These are phyloP conservation scores for Acronicta aceris DNA, from an alignment of 2,888 invertebrate species.

Conservation along the genomic window DNA sequence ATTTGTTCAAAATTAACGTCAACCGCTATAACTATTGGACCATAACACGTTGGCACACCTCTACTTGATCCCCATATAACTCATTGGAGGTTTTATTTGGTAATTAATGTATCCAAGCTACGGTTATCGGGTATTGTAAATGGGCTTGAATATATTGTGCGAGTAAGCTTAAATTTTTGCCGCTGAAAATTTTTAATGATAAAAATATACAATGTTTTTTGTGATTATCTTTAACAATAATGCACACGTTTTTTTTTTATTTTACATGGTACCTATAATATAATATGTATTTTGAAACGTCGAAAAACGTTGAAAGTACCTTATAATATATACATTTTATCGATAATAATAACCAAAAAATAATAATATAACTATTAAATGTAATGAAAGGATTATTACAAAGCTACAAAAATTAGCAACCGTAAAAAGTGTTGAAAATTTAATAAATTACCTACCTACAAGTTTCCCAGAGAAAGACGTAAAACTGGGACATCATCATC, in stretches of 20 bases:
- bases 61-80: conserved; percentile 22
- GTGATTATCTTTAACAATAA: conserved; percentile 6
- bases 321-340: too few relatives aligned
- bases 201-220: conserved; percentile 28
- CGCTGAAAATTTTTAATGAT: conserved; percentile 5
- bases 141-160: conserved; percentile 25
- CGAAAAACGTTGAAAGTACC: too few relatives aligned
- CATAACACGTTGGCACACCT: conserved; percentile 39
- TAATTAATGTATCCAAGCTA: conserved; percentile 40
- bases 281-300: too few relatives aligned
- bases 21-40: conserved; percentile 27
- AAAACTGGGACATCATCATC: too few relatives aligned
- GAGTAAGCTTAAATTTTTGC: conserved; percentile 9
- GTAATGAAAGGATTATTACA: too few relatives aligned
- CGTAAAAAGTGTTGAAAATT: too few relatives aligned
- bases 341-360: too few relatives aligned
- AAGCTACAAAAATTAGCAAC: too few relatives aligned
- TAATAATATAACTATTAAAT: too few relatives aligned
- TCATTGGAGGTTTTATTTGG: conserved; percentile 37
- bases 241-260: not conserved
- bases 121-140: conserved; percentile 32
- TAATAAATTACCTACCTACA: too few relatives aligned
- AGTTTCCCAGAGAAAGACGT: too few relatives aligned
- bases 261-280: not conserved
- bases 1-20: conserved; percentile 37